A percentile compares a stretch with the other conserved stretches of the same genome.
Evolutionary conservation across 2,888 invertebrate genomes (phyloP).

Genomic region (Epirrhoe alternata): DNA sequence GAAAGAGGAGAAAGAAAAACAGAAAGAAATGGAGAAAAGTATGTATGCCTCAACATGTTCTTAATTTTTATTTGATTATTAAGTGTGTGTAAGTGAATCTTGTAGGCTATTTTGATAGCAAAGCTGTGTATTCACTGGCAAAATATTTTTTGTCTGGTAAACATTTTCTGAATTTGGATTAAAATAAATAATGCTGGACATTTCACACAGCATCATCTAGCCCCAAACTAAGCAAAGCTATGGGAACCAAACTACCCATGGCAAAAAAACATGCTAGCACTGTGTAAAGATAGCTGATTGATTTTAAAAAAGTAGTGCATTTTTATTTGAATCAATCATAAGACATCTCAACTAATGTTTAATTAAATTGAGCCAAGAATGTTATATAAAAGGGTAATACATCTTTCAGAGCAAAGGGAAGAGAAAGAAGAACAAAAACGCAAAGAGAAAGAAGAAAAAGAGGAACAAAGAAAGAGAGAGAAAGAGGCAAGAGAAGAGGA

Average conservation of each 20-base stretch:
- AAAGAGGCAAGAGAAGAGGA: conserved; percentile 85
- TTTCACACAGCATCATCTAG: too few species aligned
- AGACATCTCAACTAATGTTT: too few species aligned
- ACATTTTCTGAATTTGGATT: not conserved
- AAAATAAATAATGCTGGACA: too few species aligned
- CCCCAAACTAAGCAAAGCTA: too few species aligned
- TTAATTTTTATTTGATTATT: not conserved
- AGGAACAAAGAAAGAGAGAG: conserved; percentile 79
- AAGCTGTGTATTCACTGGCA: too few species aligned
- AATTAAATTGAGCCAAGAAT: not conserved
- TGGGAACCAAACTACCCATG: conserved; percentile 2
- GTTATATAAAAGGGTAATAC: not conserved
- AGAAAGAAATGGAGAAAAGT: conserved; percentile 85
- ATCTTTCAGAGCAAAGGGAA: conserved; percentile 70
- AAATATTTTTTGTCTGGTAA: too few species aligned
- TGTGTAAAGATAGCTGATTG: too few species aligned
- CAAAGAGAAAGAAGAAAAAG: conserved; percentile 78
- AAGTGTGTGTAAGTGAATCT: too few species aligned
- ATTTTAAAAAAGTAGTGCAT: too few species aligned
- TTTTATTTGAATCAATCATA: too few species aligned
- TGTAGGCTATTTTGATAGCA: too few species aligned
- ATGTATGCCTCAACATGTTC: conserved; percentile 36
- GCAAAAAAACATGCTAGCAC: too few species aligned
- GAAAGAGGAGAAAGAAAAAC: conserved; percentile 81
- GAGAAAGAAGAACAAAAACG: conserved; percentile 74